Conservation (phyloP, 2,888 invertebrate genomes). For the Herminia tarsipennalis region DNA sequence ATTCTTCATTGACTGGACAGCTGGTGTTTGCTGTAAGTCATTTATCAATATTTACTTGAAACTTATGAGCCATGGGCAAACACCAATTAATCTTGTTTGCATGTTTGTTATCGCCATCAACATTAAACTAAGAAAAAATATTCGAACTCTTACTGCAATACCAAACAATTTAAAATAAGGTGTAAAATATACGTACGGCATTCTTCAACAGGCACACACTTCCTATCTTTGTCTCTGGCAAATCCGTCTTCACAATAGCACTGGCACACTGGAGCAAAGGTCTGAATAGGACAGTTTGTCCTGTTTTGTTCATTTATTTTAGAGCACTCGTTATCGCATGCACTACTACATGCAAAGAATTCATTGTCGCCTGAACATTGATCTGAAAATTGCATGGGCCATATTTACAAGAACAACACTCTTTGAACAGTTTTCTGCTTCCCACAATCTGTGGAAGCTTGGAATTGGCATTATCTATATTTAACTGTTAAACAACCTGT, state of each 20-base stretch:
- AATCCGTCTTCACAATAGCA: slow-evolving; percentile 18
- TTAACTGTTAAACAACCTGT: too few relatives aligned
- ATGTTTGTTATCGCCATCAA: too few relatives aligned
- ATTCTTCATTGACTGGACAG: slow-evolving; percentile 22
- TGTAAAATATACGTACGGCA: slow-evolving; percentile 1
- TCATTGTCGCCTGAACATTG: slow-evolving; percentile 13
- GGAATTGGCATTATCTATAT: too few relatives aligned
- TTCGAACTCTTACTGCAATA: background rate
- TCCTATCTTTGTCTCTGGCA: slow-evolving; percentile 8
- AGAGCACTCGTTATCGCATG: slow-evolving; percentile 14
- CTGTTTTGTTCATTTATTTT: slow-evolving; percentile 4
- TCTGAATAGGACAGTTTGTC: slow-evolving; percentile 11
- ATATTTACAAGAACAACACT: too few relatives aligned
- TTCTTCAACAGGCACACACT: slow-evolving; percentile 7
- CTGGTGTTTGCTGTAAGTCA: too few relatives aligned
- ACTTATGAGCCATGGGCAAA: too few relatives aligned
- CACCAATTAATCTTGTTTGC: too few relatives aligned
- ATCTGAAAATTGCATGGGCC: too few relatives aligned
- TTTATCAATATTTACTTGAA: too few relatives aligned
- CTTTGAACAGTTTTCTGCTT: too few relatives aligned
- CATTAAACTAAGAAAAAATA: too few relatives aligned
- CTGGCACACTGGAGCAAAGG: slow-evolving; percentile 1
- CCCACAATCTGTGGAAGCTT: too few relatives aligned
- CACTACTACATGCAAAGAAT: slow-evolving; percentile 8
- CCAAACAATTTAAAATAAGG: background rate